Evolutionary conservation across 2,888 invertebrate species (phyloP), one percentile per base, ranked within the genome.

Genomic region (Dichetophora obliterata): DNA sequence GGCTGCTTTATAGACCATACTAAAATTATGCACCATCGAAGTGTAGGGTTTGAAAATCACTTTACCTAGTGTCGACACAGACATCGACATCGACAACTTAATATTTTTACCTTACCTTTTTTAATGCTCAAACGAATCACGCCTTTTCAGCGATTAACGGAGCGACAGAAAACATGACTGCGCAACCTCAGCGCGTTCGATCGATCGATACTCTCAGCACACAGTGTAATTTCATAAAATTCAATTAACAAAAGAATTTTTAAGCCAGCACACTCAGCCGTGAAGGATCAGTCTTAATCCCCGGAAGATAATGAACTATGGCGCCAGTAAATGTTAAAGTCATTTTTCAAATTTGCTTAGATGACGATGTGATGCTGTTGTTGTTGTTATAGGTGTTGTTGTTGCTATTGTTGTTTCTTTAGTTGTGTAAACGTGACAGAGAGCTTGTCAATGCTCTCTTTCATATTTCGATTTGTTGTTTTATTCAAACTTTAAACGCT

Each of bases 271-370:
- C 61, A 54, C 54, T 61, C 27, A 27, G 24, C 61, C 22, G 61
- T 48, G 19, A 70, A 34, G 19, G 77, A 77, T 77, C 80, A 61
- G 75, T 34, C 50, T 48, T 34, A 24, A 63, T 69, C 78, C 82
- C 34, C 43, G 59, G 50, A 76, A 71, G 79, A 79, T 82, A 78
- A 82, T 83, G 80, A 80, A 78, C 83, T 79, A 84, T 84, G 84
- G 85, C 84, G 84, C 84, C 84, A 84, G 77, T n/a, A 34, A 57
- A 71, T 27, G 34, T 24, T 54, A 14, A 31, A 71, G 71, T 71
- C 54, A 31, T 71, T 57, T 34, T 31, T 48, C 31, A 22, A 57
- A 71, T 57, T 57, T 34, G 57, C 34, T 71, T 37, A 22, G 27
- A 54, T 54, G 70, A 70, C 70, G 54, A 19, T 37, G 54, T 34